Base-by-base conservation (phyloP, 2,113 vertebrate genomes). In the Alces alces region DNA sequence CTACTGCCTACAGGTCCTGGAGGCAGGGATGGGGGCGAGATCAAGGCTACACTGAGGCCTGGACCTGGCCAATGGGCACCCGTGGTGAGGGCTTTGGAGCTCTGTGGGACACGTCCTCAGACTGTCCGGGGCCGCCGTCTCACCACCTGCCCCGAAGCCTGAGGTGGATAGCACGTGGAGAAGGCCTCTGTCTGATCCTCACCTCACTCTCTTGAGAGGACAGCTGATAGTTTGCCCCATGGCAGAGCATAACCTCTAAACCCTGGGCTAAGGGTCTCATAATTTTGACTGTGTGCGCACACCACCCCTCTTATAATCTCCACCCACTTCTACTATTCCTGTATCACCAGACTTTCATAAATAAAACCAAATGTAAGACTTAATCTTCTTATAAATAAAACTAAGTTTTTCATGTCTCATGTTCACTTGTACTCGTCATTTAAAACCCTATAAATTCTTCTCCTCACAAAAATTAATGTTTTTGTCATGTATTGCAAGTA, bases 101-200 rank as follows among this genome's bases (percentile, higher is more conserved):
- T 70, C n/a, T 70, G n/a, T 70, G 66, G 66, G 19, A 39, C n/a
- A 66, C 33, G 5, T 70, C 19, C n/a, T 36, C 10, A 70, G 19
- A 70, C n/a, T 36, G 19, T 36, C n/a, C 19, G 6, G 5, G n/a
- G n/a, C 10, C 19, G 4, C n/a, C 0, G 0, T 39, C 66, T 70
- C 66, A 39, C 10, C 66, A 39, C n/a, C 66, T 23, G 19, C 19
- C n/a, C 19, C 39, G 66, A 23, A 4, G 19, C 66, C 66, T 36
- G 66, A 21, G 19, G 66, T 23, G 66, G 66, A 39, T 12, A 70
- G 66, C 66, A 23, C 0, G 2, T 39, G n/a, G n/a, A 70, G n/a
- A 70, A 70, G 66, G n/a, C n/a, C 66, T 70, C n/a, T 39, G n/a
- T 70, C n/a, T 0, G 0, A 70, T 70, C 21, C n/a, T 70, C n/a